Base-by-base conservation (phyloP, 2,797 vertebrate genomes). In the Ispidina lecontei region DNA sequence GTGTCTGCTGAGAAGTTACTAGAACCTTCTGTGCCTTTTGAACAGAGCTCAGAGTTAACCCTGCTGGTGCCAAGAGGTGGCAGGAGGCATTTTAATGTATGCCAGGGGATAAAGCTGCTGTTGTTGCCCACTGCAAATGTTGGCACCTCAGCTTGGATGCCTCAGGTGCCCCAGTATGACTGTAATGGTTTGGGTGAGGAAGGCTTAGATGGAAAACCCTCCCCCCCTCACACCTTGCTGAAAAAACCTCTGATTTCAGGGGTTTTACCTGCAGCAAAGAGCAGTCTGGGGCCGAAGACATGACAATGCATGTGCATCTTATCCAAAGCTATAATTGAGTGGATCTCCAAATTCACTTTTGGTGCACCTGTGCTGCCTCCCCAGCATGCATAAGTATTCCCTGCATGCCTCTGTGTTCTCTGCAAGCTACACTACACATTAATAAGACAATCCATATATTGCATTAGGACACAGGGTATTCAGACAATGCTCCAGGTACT, bases 401-500 rank as follows among this genome's bases (percentile, higher is more conserved):
- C 81, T 54, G 74, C 46, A 37, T 93, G 83, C 2, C 25, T 8
- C 13, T 89, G 77, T 84, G 71, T 95, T 95, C 95, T 89, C 91
- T 91, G 84, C 93, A 96, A 96, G 96, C 95, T 81, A 93, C 90
- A 65, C 90, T 95, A 95, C 77, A 76, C 91, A 81, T 95, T 96
- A 95, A 95, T 96, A 95, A 96, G 91, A 93, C 85, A 95, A 95
- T 94, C 83, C 78, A 52, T 87, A 51, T 82, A 95, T 95, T 97
- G 95, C 95, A 83, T 81, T 90, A 97, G 92, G 91, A 95, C 78
- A 87, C 79, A 86, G 68, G 65, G 33, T 95, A 92, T 93, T 94
- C 94, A 97, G 95, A 95, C 91, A 95, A 87, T 95, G 94, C 92
- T 93, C 93, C 44, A 80, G 90, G 90, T 95, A 92, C 86, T 85